Base-by-base conservation (phyloP, 2,888 invertebrate species). In the Noctuana brunneofusca region DNA sequence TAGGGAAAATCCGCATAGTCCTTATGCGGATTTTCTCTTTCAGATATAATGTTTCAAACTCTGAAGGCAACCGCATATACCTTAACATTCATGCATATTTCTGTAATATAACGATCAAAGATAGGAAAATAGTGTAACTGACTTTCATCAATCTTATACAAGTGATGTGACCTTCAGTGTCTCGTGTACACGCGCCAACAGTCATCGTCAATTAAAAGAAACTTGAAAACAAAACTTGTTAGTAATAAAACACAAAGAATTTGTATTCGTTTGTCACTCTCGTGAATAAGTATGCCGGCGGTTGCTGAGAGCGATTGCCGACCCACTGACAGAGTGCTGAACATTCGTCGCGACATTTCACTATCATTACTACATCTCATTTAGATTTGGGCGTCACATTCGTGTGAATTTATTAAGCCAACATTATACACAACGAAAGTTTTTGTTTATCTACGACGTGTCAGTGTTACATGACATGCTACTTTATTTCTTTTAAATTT, bases 251-350 rank as follows among this genome's bases (percentile, higher is more conserved):
- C 46, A 52, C 12, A 30, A 52, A 41, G 27, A 24, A 41, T 53
- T 59, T 50, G 38, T 58, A 18, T 56, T 56, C 14, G 75, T 85
- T 84, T 83, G 81, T 83, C 78, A 84, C 75, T 81, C 74, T 80
- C 75, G 68, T 81, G 77, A 76, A 73, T 84, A 87, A 86, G 87
- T 87, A 81, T 87, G 89, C 76, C 86, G 81, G 69, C 68, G 74
- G 74, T 75, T 74, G 79, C 75, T 77, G 75, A 80, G 69, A 71
- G 69, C 65, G 64, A 41, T 16, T 41, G 68, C 57, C 81, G 83
- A 84, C 85, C 85, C 78, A 82, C 82, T 86, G 85, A 82, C 81
- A 80, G 75, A 71, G 71, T 70, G 69, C 70, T 73, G 71, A 74
- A 75, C 75, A 73, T 75, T 73, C 59, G 62, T 59, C 65, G 66